Conservation (phyloP, 2,113 vertebrate species). For the Brachyhypopomus occidentalis region DNA sequence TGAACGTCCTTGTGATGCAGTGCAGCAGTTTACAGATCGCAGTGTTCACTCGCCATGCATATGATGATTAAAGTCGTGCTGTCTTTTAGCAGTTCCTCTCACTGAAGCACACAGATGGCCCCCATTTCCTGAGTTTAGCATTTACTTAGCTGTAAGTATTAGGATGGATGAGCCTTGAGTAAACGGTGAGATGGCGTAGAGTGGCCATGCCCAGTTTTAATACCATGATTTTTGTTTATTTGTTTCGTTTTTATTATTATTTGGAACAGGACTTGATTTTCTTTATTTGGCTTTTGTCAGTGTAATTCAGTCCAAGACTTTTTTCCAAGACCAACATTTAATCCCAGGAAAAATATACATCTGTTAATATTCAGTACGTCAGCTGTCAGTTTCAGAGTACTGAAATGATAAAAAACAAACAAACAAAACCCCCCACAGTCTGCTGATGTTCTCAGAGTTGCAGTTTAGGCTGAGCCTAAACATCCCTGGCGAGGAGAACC, state of each 20-base stretch:
- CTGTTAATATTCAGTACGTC: no score
- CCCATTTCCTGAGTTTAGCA: constrained; percentile 24
- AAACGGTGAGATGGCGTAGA: constrained; percentile 7
- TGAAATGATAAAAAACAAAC: no score
- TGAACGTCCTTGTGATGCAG: constrained; percentile 17
- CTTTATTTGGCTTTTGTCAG: background rate
- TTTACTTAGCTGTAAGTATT: constrained; percentile 37
- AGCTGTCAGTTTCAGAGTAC: no score
- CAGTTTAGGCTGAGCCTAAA: no score
- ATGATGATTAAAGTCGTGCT: constrained; percentile 37
- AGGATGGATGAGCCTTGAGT: constrained; percentile 40
- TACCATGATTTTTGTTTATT: background rate
- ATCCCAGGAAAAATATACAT: background rate
- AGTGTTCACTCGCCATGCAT: constrained; percentile 3
- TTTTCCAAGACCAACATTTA: background rate
- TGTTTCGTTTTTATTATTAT: background rate
- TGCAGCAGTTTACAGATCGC: constrained; percentile 25
- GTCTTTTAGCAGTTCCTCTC: background rate
- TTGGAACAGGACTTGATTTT: no score
- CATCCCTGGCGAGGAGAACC: no score
- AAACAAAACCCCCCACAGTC: no score
- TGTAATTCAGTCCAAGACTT: background rate
- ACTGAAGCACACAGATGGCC: constrained; percentile 38
- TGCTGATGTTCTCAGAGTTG: no score
- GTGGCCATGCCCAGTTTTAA: background rate